Conservation (phyloP, 2,797 vertebrate genomes). For the Leucoraja ocellata region DNA sequence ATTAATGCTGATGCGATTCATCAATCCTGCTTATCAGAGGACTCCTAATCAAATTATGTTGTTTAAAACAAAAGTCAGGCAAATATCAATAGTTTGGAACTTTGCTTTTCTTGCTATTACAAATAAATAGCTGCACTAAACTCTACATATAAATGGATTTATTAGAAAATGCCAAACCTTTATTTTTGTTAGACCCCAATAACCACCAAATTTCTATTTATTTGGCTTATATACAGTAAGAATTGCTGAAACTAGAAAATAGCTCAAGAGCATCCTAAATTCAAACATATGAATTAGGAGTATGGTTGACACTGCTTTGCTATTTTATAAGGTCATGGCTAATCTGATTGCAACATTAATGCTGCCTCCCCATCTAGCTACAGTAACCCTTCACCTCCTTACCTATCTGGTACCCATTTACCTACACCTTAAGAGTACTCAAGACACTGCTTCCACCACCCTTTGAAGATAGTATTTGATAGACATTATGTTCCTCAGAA, state of each 20-base stretch:
- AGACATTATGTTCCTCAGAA: too few relatives aligned
- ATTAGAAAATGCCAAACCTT: neutral
- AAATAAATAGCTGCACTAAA: neutral
- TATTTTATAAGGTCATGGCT: too few relatives aligned
- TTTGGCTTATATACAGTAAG: neutral
- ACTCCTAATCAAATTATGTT: neutral
- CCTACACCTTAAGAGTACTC: too few relatives aligned
- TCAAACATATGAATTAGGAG: too few relatives aligned
- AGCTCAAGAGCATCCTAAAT: neutral
- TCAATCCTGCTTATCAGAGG: neutral
- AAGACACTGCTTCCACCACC: too few relatives aligned
- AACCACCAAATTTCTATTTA: neutral
- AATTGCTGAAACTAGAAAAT: neutral
- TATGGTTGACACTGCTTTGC: too few relatives aligned
- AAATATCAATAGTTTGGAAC: neutral
- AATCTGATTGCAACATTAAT: too few relatives aligned
- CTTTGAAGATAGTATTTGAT: too few relatives aligned
- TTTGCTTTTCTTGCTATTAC: neutral
- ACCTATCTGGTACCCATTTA: too few relatives aligned
- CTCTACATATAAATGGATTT: too few relatives aligned
- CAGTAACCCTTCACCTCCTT: too few relatives aligned
- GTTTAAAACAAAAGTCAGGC: neutral
- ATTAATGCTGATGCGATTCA: neutral
- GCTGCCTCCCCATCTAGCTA: too few relatives aligned
- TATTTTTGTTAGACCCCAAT: neutral